Percentiles rank a stretch among this genome's conserved stretches.
Conservation (phyloP, 2,888 invertebrate species). For the Acanthosepion esculentum region DNA sequence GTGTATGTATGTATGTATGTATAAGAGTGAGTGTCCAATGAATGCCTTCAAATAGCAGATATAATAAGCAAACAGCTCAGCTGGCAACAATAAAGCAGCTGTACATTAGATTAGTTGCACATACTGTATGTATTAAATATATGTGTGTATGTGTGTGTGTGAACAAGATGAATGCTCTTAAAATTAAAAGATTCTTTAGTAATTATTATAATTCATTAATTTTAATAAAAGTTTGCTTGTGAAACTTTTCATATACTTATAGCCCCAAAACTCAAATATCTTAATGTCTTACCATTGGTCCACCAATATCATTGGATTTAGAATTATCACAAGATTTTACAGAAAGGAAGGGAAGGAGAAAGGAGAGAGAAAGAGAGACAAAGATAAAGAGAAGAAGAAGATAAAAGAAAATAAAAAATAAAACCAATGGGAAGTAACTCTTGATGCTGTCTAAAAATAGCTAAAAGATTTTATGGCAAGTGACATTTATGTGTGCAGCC, state of each 20-base stretch:
- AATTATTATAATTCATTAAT: neutral
- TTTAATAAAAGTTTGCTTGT: neutral
- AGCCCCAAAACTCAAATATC: slow-evolving; percentile 2
- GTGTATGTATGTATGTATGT: neutral
- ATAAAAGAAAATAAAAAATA: neutral
- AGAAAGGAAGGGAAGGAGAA: too few species aligned
- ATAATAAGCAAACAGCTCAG: neutral
- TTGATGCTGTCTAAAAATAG: neutral
- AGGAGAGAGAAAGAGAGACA: too few species aligned
- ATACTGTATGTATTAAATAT: neutral
- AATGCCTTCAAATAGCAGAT: neutral
- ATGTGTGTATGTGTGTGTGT: neutral
- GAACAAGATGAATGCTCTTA: neutral
- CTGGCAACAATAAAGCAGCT: neutral
- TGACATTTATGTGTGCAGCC: neutral
- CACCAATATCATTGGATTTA: neutral
- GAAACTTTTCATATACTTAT: neutral
- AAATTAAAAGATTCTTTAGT: neutral
- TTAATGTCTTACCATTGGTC: neutral
- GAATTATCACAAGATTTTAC: slow-evolving; percentile 7
- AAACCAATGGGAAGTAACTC: neutral
- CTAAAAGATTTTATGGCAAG: slow-evolving; percentile 1
- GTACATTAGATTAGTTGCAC: slow-evolving; percentile 1
- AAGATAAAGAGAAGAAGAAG: neutral
- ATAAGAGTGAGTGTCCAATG: neutral